A percentile compares a stretch with the other conserved stretches of the same genome.
phyloP scores from a whole-genome alignment of 2,113 vertebrate species.

The Solea senegalensis region DNA sequence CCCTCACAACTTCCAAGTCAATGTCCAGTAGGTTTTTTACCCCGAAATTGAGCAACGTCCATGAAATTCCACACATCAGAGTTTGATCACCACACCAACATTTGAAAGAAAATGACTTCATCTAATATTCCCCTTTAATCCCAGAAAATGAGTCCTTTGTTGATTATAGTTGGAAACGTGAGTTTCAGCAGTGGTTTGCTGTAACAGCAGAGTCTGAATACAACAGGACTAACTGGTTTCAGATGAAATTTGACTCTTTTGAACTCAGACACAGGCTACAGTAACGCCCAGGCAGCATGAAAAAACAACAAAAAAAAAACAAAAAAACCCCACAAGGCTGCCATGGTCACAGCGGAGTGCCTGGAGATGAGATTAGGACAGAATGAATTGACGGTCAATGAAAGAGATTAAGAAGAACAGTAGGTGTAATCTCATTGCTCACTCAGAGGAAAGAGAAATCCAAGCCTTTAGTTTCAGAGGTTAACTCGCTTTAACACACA shows the following conservation, averaged over 20 bases:
- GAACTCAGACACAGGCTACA: conserved; percentile 19
- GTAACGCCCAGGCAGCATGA: background rate
- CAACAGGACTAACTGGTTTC: conserved; percentile 33
- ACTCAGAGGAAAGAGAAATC: conserved; percentile 70
- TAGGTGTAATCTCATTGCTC: conserved; percentile 75
- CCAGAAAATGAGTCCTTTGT: conserved; percentile 27
- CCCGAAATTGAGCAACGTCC: conserved; percentile 32
- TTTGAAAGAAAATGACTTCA: conserved; percentile 53
- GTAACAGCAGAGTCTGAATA: conserved; percentile 19
- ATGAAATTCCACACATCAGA: conserved; percentile 41
- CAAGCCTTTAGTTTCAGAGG: conserved; percentile 61
- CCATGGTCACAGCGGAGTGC: conserved; percentile 52
- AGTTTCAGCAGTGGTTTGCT: conserved; percentile 8
- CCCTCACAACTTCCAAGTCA: conserved; percentile 5
- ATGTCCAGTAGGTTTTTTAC: conserved; percentile 18
- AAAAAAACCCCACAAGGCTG: conserved; percentile 32
- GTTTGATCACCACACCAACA: conserved; percentile 49
- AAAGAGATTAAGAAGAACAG: conserved; percentile 77
- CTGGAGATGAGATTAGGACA: conserved; percentile 74
- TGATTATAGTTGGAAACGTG: conserved; percentile 26
- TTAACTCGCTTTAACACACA: conserved; percentile 55
- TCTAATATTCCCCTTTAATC: conserved; percentile 62
- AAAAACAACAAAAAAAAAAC: conserved; percentile 18
- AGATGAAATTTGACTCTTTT: conserved; percentile 34
- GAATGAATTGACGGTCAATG: conserved; percentile 74